Conservation (phyloP, 2,797 vertebrate species). For the Buceros bicornis region DNA sequence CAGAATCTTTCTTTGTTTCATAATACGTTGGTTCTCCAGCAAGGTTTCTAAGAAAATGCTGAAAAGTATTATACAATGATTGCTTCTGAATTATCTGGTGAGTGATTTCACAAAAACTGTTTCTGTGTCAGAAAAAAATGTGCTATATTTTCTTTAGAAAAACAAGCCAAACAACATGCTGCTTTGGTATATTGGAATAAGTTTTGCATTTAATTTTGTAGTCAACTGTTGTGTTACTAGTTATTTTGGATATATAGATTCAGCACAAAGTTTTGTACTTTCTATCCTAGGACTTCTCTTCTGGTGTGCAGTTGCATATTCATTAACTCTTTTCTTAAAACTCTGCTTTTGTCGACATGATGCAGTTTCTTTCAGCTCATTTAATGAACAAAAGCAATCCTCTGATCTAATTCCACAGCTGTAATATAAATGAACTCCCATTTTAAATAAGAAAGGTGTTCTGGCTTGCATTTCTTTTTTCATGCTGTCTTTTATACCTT, state of each 20-base stretch:
- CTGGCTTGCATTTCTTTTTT: background rate
- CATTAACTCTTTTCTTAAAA: background rate
- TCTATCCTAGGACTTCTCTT: background rate
- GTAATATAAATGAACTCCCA: background rate
- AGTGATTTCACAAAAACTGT: background rate
- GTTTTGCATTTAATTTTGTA: background rate
- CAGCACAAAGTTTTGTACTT: background rate
- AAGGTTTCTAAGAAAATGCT: constrained; percentile 2
- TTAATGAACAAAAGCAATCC: background rate
- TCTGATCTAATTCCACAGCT: background rate
- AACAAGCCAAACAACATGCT: background rate
- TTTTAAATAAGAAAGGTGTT: background rate
- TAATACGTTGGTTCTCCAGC: background rate
- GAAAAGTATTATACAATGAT: background rate
- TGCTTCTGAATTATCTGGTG: background rate
- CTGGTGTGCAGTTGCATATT: background rate
- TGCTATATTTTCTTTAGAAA: background rate
- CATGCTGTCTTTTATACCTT: background rate
- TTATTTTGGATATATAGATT: background rate
- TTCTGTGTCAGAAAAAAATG: background rate
- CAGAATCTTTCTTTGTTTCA: background rate
- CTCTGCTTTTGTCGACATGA: background rate
- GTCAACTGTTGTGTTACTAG: background rate
- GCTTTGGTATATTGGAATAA: background rate
- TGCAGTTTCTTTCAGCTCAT: background rate